A percentile compares a stretch with the other conserved stretches of the same genome.
Evolutionary conservation across 1,140 invertebrate species (phyloP).

Genomic region (Cydia splendana): DNA sequence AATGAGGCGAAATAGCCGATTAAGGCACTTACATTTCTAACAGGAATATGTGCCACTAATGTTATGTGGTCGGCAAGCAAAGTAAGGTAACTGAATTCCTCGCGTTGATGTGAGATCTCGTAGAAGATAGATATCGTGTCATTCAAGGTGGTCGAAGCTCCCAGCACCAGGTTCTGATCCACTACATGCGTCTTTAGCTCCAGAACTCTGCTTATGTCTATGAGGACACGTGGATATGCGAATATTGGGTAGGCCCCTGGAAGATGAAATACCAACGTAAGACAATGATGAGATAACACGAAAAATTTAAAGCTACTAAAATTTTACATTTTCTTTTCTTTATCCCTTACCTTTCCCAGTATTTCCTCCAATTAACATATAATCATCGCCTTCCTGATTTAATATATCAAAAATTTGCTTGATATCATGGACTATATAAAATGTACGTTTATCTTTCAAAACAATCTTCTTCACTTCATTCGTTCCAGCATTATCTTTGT

Average conservation of each 20-base stretch:
- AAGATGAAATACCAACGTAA: background rate
- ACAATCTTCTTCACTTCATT: slow-evolving; percentile 40
- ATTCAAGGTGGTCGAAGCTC: slow-evolving; percentile 82
- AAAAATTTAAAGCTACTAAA: background rate
- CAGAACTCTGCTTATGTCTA: slow-evolving; percentile 84
- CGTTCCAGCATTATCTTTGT: slow-evolving; percentile 37
- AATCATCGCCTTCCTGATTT: slow-evolving; percentile 35
- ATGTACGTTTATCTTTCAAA: slow-evolving; percentile 54
- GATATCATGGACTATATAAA: slow-evolving; percentile 54
- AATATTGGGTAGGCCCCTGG: slow-evolving; percentile 32
- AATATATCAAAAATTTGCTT: slow-evolving; percentile 53
- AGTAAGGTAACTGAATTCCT: slow-evolving; percentile 64
- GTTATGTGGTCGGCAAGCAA: slow-evolving; percentile 78
- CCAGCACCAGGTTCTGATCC: slow-evolving; percentile 75
- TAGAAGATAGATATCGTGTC: slow-evolving; percentile 81
- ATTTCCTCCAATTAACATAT: slow-evolving; percentile 21
- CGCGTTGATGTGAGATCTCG: slow-evolving; percentile 69
- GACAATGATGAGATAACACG: too few species aligned
- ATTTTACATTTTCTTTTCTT: background rate
- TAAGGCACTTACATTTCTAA: slow-evolving; percentile 82
- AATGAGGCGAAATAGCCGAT: background rate
- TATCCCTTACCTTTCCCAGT: slow-evolving; percentile 42
- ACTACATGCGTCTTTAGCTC: slow-evolving; percentile 81
- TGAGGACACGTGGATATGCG: slow-evolving; percentile 73
- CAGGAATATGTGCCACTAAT: slow-evolving; percentile 83